Percentiles rank a stretch among this genome's conserved stretches.
Conservation (phyloP, 92 coral and sea anemone species). For the Siderastrea radians region DNA sequence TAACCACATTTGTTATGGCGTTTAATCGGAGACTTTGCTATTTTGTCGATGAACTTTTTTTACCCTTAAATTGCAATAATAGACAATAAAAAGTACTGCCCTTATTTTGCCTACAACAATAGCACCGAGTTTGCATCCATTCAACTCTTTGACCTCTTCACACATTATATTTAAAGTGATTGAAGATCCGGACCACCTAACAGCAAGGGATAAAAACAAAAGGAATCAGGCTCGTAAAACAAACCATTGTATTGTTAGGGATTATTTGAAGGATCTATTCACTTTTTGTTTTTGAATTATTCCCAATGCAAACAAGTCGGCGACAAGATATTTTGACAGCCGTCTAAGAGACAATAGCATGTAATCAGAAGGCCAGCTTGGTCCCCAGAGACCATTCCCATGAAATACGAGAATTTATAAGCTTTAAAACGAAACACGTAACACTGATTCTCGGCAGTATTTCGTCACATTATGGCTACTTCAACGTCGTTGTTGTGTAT, state of each 20-base stretch:
- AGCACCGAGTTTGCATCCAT: too few species aligned
- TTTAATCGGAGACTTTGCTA: too few species aligned
- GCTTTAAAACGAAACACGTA: too few species aligned
- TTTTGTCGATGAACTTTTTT: too few species aligned
- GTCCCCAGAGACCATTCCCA: not conserved
- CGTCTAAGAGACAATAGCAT: not conserved
- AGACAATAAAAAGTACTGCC: too few species aligned
- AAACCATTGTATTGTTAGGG: not conserved
- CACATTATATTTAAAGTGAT: too few species aligned
- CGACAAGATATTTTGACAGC: not conserved
- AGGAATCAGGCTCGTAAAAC: not conserved
- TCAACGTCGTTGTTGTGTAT: not conserved
- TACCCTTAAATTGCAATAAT: too few species aligned
- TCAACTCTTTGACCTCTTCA: too few species aligned
- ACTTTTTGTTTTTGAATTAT: not conserved
- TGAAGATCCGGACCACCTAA: too few species aligned
- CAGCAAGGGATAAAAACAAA: not conserved
- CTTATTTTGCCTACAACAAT: too few species aligned
- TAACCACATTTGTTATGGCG: too few species aligned
- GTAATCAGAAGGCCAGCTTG: not conserved
- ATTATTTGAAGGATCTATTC: not conserved
- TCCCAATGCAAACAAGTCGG: not conserved
- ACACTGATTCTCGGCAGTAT: not conserved
- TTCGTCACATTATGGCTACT: not conserved
- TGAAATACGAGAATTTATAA: conserved; percentile 4